Conservation (phyloP, 2,797 vertebrate genomes). For the Pogonophryne albipinna region DNA sequence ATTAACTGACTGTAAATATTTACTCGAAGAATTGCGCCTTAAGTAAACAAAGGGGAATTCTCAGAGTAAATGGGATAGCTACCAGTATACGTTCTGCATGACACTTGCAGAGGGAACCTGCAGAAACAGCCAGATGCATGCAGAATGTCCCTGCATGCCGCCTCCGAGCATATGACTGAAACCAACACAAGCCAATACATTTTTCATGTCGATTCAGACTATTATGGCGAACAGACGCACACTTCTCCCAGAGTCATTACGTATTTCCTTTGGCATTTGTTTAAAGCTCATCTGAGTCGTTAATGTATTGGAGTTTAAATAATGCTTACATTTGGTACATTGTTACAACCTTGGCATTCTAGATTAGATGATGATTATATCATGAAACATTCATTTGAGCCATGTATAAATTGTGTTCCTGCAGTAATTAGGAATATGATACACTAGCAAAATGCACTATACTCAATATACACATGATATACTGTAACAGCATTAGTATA, state of each 20-base stretch:
- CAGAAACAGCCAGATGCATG: slow-evolving; percentile 33
- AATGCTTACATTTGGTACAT: slow-evolving; percentile 29
- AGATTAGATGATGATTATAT: slow-evolving; percentile 40
- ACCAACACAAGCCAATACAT: slow-evolving; percentile 23
- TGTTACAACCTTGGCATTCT: slow-evolving; percentile 25
- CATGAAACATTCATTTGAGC: slow-evolving; percentile 32
- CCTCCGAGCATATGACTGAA: slow-evolving; percentile 56
- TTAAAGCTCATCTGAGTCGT: slow-evolving; percentile 23
- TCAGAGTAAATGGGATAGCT: slow-evolving; percentile 13
- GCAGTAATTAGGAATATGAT: slow-evolving; percentile 20
- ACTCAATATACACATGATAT: too few relatives aligned
- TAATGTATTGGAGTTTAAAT: slow-evolving; percentile 24
- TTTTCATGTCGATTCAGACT: slow-evolving; percentile 50
- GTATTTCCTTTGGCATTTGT: slow-evolving; percentile 49
- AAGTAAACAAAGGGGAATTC: slow-evolving; percentile 64
- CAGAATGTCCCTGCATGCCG: slow-evolving; percentile 35
- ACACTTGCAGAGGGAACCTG: slow-evolving; percentile 42
- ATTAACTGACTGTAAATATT: slow-evolving; percentile 73
- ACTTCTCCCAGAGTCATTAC: slow-evolving; percentile 40
- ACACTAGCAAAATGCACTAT: background rate
- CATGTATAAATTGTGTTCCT: slow-evolving; percentile 1
- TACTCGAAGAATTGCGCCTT: slow-evolving; percentile 48
- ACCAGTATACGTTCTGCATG: slow-evolving; percentile 31
- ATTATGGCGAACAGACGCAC: slow-evolving; percentile 38
- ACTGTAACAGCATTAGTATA: background rate